These are phyloP conservation scores for Tarsius wallacei DNA, from an alignment of 2,797 vertebrate genomes.

Conservation along the genomic window DNA sequence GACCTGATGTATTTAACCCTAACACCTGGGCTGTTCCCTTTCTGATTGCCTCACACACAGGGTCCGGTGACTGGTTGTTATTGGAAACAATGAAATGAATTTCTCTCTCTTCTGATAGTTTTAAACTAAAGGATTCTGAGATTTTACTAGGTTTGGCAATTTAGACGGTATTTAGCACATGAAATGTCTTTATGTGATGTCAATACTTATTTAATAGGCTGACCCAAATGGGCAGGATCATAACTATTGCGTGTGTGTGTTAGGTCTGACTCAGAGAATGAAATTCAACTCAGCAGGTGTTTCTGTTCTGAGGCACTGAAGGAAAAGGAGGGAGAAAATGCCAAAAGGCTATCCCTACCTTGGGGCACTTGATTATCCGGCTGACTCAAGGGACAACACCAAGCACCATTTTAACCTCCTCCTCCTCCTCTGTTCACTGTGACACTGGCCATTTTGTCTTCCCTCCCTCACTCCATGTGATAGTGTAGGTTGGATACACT, in stretches of 20 bases:
- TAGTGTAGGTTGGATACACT: background rate
- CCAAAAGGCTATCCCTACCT: background rate
- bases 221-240: background rate
- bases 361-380: background rate
- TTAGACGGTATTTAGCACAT: background rate
- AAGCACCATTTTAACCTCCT: background rate
- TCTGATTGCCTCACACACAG: background rate
- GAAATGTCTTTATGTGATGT: background rate
- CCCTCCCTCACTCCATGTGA: background rate
- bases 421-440: background rate
- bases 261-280: background rate
- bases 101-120: background rate
- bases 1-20: background rate
- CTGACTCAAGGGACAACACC: background rate
- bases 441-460: background rate
- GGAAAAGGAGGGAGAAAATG: background rate
- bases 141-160: background rate
- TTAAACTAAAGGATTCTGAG: background rate
- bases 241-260: background rate
- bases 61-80: background rate
- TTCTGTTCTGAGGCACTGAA: background rate
- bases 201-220: background rate
- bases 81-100: background rate
- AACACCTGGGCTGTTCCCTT: background rate
- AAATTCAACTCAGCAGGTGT: background rate